Conservation (phyloP, 1,140 invertebrate species). For the Papilio helenus region DNA sequence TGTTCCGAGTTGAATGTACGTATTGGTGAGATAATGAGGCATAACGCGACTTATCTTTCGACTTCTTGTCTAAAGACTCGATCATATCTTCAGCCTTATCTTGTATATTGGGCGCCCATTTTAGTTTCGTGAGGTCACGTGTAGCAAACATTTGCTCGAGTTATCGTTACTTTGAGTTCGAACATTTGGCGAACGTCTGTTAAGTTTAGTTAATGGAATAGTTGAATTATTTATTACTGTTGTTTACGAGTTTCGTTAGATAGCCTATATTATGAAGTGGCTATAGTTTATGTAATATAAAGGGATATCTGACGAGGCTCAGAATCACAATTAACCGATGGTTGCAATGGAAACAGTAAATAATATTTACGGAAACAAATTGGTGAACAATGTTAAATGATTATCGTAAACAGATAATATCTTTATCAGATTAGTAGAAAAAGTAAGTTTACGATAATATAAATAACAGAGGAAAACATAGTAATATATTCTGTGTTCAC, state of each 20-base stretch:
- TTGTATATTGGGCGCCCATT: conserved; percentile 36
- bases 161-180: not conserved
- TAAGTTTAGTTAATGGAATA: conserved; percentile 1
- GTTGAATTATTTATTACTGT: conserved; percentile 9
- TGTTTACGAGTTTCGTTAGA: not conserved
- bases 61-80: conserved; percentile 59
- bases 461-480: not conserved
- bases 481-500: not conserved
- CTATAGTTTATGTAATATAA: too few species aligned
- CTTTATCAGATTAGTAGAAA: conserved; percentile 22
- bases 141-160: conserved; percentile 37
- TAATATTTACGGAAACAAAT: not conserved
- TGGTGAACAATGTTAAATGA: not conserved
- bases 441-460: not conserved
- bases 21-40: conserved; percentile 60
- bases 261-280: not conserved
- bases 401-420: conserved; percentile 21
- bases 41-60: conserved; percentile 55
- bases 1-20: conserved; percentile 67
- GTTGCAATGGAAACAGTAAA: not conserved
- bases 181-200: conserved; percentile 14
- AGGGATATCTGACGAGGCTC: not conserved
- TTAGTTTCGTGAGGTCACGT: conserved; percentile 45
- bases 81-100: conserved; percentile 55
- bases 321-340: too few species aligned